Conservation (phyloP, 2,888 invertebrate genomes). For the Pecten maximus region DNA sequence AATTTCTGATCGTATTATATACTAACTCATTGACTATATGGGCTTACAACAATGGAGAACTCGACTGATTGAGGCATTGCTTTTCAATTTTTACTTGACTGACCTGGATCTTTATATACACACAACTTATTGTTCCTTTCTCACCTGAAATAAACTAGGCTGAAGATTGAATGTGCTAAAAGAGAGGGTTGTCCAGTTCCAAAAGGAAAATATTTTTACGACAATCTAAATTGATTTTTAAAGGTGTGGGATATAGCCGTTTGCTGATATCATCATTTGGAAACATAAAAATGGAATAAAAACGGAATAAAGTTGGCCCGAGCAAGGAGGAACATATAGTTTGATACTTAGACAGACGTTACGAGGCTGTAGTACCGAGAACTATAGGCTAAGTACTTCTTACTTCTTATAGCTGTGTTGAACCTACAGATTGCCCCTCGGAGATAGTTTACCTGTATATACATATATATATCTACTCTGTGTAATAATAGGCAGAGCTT, state of each 20-base stretch:
- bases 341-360: neutral
- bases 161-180: neutral
- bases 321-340: neutral
- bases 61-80: neutral
- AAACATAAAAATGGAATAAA: neutral
- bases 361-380: neutral
- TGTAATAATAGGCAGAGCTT: neutral
- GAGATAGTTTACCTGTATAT: neutral
- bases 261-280: neutral
- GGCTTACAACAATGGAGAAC: neutral
- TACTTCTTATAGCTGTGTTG: neutral
- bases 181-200: neutral
- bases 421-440: neutral
- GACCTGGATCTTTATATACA: neutral
- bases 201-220: neutral
- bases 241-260: neutral
- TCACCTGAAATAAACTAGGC: neutral
- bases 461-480: neutral
- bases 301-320: neutral
- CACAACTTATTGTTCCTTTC: neutral
- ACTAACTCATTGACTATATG: neutral
- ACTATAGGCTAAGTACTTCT: neutral
- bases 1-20: neutral
- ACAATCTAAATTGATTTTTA: constrained; percentile 7
- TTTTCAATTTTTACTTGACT: neutral